Evolutionary conservation across 1,140 invertebrate species (phyloP).

Genomic region (Nephila pilipes): DNA sequence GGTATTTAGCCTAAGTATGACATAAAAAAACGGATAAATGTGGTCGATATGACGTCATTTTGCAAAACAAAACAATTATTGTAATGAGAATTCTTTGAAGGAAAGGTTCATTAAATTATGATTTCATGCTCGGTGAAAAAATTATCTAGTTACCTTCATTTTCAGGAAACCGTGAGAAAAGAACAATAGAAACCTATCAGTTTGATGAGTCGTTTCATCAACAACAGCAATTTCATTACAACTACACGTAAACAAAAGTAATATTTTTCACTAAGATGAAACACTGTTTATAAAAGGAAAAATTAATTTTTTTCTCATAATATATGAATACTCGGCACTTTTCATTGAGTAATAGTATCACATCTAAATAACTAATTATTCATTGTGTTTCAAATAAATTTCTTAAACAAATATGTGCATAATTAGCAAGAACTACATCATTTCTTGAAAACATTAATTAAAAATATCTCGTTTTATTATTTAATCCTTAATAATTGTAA

Average conservation of each 20-base stretch:
- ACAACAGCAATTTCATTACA: neutral
- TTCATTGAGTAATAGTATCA: neutral
- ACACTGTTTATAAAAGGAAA: neutral
- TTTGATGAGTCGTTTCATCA: neutral
- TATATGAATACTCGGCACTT: neutral
- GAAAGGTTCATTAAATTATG: neutral
- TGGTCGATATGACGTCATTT: neutral
- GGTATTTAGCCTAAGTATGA: neutral
- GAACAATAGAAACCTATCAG: neutral
- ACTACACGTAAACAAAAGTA: neutral
- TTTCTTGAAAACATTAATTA: no score
- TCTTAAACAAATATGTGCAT: neutral
- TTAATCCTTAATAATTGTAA: no score
- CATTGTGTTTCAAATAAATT: neutral
- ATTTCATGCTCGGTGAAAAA: neutral
- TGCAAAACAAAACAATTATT: neutral
- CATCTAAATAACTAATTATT: neutral
- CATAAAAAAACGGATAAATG: neutral
- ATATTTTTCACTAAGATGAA: neutral
- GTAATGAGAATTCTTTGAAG: constrained; percentile 17
- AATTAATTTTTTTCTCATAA: neutral
- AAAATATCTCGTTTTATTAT: no score
- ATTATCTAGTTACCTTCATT: neutral
- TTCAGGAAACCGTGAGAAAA: neutral
- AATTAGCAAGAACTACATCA: no score